Percentiles rank a stretch among this genome's conserved stretches.
Conservation (phyloP, 2,113 vertebrate species). For the Oenanthe oenanthe region DNA sequence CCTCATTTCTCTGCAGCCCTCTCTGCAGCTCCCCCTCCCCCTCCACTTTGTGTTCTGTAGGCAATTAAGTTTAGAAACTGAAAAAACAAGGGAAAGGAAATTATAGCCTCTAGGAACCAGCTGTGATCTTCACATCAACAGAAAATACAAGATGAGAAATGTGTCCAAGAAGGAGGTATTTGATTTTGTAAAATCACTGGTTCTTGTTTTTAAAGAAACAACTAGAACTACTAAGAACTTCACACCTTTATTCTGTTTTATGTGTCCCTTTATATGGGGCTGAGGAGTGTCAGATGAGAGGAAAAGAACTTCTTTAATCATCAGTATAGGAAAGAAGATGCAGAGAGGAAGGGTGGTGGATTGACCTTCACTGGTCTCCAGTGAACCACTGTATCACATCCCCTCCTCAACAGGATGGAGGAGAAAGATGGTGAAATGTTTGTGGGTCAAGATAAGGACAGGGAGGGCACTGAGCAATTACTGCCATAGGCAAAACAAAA, state of each 20-base stretch:
- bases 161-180: neutral
- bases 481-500: neutral
- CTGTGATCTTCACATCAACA: neutral
- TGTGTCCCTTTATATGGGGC: neutral
- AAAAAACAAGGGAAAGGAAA: neutral
- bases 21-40: too few species aligned
- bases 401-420: neutral
- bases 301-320: neutral
- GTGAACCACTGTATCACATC: neutral
- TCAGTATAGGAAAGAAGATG: neutral
- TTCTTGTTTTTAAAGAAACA: neutral
- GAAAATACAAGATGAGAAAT: neutral
- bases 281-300: neutral
- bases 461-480: neutral
- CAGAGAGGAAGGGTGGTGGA: neutral
- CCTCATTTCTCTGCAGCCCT: neutral
- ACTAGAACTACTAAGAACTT: neutral
- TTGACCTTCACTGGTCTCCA: neutral
- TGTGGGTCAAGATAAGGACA: neutral
- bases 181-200: neutral
- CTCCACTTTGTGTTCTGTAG: neutral
- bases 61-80: neutral
- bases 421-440: neutral
- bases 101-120: neutral
- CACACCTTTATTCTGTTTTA: neutral